phyloP scores from a whole-genome alignment of 2,888 invertebrate genomes.

The Ectemnius lituratus region DNA sequence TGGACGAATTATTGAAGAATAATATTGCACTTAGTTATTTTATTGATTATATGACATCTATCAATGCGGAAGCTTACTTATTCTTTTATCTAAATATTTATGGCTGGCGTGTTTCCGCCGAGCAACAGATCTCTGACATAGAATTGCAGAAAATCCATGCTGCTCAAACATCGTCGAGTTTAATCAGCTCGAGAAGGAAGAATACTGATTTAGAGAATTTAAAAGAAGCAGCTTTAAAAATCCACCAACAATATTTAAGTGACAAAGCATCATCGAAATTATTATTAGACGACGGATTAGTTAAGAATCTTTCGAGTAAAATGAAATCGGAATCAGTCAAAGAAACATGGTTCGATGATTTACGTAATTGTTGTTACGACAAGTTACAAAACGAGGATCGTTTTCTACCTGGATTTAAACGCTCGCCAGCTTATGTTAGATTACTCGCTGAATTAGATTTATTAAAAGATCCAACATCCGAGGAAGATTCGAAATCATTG shows the following conservation, averaged over 20 bases:
- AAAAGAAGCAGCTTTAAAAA: slow-evolving; percentile 85
- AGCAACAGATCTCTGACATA: slow-evolving; percentile 83
- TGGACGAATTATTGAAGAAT: slow-evolving; percentile 87
- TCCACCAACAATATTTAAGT: slow-evolving; percentile 88
- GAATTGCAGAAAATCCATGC: slow-evolving; percentile 78
- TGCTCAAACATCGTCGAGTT: slow-evolving; percentile 59
- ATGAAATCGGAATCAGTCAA: slow-evolving; percentile 83
- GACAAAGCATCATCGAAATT: slow-evolving; percentile 84
- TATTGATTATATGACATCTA: slow-evolving; percentile 86
- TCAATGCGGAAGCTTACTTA: slow-evolving; percentile 85
- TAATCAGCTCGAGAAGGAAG: slow-evolving; percentile 59
- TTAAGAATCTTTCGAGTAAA: slow-evolving; percentile 81
- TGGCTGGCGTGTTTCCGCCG: slow-evolving; percentile 85
- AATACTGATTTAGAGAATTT: slow-evolving; percentile 76
- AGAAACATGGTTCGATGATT: slow-evolving; percentile 91
- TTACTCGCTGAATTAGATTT: slow-evolving; percentile 87
- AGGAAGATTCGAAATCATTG: slow-evolving; percentile 81
- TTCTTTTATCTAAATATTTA: slow-evolving; percentile 87
- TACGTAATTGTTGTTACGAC: slow-evolving; percentile 85
- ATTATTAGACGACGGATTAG: slow-evolving; percentile 81
- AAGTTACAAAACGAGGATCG: slow-evolving; percentile 81
- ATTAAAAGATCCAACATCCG: slow-evolving; percentile 80
- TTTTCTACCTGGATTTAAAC: slow-evolving; percentile 83
- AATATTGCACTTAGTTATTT: slow-evolving; percentile 88
- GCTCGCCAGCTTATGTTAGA: slow-evolving; percentile 83